Percentiles rank a stretch among this genome's conserved stretches.
Evolutionary conservation across 2,888 invertebrate species (phyloP).

Genomic region (Molanna angustata): DNA sequence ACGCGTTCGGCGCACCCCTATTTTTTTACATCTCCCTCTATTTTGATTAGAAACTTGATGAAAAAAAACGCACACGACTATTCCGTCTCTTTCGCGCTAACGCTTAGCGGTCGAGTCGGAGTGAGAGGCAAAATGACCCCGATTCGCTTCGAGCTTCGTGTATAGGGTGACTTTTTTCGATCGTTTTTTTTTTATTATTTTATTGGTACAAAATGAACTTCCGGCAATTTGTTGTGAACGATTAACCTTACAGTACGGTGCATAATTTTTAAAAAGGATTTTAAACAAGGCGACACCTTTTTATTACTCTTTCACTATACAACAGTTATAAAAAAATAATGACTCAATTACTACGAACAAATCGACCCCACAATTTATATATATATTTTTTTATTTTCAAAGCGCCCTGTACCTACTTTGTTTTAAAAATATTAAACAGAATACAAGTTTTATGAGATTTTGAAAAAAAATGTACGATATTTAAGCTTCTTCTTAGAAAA

Average conservation of each 20-base stretch:
- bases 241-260: background rate
- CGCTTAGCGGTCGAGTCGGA: too few species aligned
- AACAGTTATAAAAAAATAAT: too few species aligned
- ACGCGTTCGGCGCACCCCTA: background rate
- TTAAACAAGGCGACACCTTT: background rate
- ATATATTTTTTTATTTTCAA: too few species aligned
- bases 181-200: conserved; percentile 23
- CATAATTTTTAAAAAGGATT: background rate
- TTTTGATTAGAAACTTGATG: background rate
- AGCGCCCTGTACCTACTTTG: too few species aligned
- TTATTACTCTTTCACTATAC: background rate
- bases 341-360: background rate
- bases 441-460: too few species aligned
- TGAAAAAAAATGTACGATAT: too few species aligned
- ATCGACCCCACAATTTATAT: too few species aligned
- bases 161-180: conserved; percentile 14
- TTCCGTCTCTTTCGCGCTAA: too few species aligned
- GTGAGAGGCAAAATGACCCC: background rate
- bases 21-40: background rate
- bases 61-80: background rate
- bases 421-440: too few species aligned
- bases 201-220: conserved; percentile 23
- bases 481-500: too few species aligned
- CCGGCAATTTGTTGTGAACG: conserved; percentile 19
- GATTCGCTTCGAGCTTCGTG: conserved; percentile 1